Evolutionary conservation across 1,140 invertebrate species (phyloP).

Genomic region (Scaptomyza montana): DNA sequence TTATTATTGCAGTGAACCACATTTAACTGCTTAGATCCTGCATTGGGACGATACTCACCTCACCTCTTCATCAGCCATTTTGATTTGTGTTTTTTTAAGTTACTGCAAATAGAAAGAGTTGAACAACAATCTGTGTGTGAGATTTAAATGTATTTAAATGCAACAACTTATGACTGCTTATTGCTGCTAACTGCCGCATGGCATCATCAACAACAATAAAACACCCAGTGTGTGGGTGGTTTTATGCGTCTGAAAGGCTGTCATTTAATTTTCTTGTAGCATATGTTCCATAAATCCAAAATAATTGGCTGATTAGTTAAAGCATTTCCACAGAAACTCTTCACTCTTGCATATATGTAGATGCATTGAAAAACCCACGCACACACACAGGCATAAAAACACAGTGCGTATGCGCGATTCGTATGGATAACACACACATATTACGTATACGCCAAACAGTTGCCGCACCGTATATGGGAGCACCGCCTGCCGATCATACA

Average conservation of each 20-base stretch:
- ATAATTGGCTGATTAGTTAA: conserved; percentile 26
- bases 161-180: not conserved
- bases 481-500: conserved; percentile 25
- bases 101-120: conserved; percentile 64
- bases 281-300: conserved; percentile 45
- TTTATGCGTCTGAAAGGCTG: conserved; percentile 7
- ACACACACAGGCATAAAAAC: not conserved
- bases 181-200: conserved; percentile 20
- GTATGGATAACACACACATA: conserved; percentile 50
- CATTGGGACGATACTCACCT: conserved; percentile 87
- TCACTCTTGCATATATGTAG: not conserved
- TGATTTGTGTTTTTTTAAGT: conserved; percentile 84
- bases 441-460: conserved; percentile 72
- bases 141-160: conserved; percentile 8
- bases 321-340: conserved; percentile 1
- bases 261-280: conserved; percentile 22
- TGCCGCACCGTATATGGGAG: conserved; percentile 73
- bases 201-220: conserved; percentile 42
- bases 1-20: not conserved
- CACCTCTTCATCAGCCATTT: conserved; percentile 95
- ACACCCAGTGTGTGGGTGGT: not conserved
- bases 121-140: conserved; percentile 33
- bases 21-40: not conserved
- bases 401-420: conserved; percentile 75
- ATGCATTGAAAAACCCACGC: not conserved